These are phyloP conservation scores for Ophraella communa DNA, from an alignment of 2,888 invertebrate genomes.

Conservation along the genomic window DNA sequence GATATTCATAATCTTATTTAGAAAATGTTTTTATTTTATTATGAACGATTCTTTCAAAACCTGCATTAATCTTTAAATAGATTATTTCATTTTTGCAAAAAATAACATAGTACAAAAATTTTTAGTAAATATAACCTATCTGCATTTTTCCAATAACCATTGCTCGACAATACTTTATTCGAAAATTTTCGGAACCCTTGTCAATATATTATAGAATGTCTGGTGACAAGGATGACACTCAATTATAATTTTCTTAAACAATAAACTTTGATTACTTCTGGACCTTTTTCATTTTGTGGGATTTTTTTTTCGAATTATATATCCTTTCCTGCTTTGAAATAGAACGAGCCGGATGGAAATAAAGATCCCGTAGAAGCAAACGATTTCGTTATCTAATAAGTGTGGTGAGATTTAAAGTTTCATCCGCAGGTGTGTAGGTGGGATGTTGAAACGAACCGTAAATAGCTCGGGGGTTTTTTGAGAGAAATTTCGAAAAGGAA, in stretches of 20 bases:
- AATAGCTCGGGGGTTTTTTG: background rate
- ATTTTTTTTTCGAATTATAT: slow-evolving; percentile 1
- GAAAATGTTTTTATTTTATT: no score
- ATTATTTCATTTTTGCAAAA: no score
- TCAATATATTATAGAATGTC: background rate
- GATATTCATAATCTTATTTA: no score
- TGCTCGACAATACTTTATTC: background rate
- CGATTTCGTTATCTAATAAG: slow-evolving; percentile 48
- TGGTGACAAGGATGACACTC: background rate
- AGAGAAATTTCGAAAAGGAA: background rate
- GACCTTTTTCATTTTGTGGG: slow-evolving; percentile 13
- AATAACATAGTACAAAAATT: no score
- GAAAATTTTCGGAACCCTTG: background rate
- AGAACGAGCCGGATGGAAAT: slow-evolving; percentile 16
- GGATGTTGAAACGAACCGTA: slow-evolving; percentile 34
- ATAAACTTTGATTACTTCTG: slow-evolving; percentile 10
- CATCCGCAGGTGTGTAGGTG: slow-evolving; percentile 53
- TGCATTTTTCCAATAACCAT: background rate
- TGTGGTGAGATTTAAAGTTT: slow-evolving; percentile 34
- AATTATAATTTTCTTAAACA: background rate
- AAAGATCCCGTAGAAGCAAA: slow-evolving; percentile 21
- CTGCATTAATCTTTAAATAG: no score
- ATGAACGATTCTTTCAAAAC: no score
- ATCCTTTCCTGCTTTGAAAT: slow-evolving; percentile 9
- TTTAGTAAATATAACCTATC: no score